Base-by-base conservation (phyloP, 2,888 invertebrate genomes). In the Ariolimax columbianus region DNA sequence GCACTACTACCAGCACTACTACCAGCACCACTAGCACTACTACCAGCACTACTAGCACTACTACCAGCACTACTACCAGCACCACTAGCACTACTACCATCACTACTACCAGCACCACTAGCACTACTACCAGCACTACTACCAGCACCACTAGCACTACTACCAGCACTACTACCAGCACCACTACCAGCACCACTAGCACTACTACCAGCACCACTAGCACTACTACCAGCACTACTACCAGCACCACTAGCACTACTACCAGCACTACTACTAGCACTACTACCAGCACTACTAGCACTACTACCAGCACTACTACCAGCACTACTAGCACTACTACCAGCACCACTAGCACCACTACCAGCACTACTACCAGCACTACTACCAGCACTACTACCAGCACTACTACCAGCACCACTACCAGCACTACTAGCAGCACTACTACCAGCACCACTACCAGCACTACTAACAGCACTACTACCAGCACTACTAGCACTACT, bases 401-500 rank as follows among this genome's bases (percentile, higher is more conserved):
- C 55, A 78, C 59, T 55, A 78, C 6, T 78, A 78, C 59, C 59
- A 66, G 30, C n/a, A n/a, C n/a, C n/a, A n/a, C n/a, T n/a, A n/a
- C n/a, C n/a, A n/a, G n/a, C n/a, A n/a, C n/a, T n/a, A n/a, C n/a
- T n/a, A n/a, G n/a, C n/a, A n/a, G n/a, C n/a, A n/a, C n/a, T n/a
- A n/a, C n/a, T n/a, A n/a, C n/a, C n/a, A n/a, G n/a, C n/a, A n/a
- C n/a, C n/a, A n/a, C n/a, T n/a, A n/a, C n/a, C n/a, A n/a, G n/a
- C n/a, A n/a, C n/a, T n/a, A n/a, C n/a, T n/a, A n/a, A n/a, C n/a
- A n/a, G n/a, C n/a, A n/a, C 75, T 3, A 75, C 75, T 75, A 75
- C 38, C 36, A 75, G 33, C 36, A 75, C 75, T 38, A 75, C 75
- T 75, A 75, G 33, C 36, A 75, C 75, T 75, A 75, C 75, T 75